phyloP scores from a whole-genome alignment of 1,140 invertebrate genomes.

The Apis laboriosa region DNA sequence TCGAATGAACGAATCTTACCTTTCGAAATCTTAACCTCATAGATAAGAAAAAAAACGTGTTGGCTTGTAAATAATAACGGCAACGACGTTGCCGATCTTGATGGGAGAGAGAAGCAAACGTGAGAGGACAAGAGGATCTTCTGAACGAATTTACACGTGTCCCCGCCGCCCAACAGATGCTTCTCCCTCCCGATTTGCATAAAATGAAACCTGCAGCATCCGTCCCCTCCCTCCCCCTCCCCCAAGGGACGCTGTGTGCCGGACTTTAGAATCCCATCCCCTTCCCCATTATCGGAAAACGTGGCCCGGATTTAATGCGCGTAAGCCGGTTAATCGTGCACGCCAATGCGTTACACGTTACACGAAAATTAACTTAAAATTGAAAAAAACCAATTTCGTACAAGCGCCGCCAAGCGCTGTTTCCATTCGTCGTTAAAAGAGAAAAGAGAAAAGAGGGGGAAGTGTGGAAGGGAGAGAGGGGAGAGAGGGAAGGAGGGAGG shows the following conservation, averaged over 20 bases:
- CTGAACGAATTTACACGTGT: constrained; percentile 61
- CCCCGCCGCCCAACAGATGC: constrained; percentile 58
- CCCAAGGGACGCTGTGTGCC: not conserved
- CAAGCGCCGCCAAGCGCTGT: too few relatives aligned
- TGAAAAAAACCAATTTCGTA: not conserved
- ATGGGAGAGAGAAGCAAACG: not conserved
- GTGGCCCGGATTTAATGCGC: constrained; percentile 41
- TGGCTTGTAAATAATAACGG: too few relatives aligned
- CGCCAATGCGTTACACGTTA: constrained; percentile 6
- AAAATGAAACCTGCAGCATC: constrained; percentile 59
- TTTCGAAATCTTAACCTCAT: too few relatives aligned
- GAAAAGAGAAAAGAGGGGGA: not conserved
- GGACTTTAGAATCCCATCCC: constrained; percentile 22
- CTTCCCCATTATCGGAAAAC: constrained; percentile 54
- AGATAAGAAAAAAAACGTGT: too few relatives aligned
- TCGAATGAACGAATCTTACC: too few relatives aligned
- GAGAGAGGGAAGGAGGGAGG: too few relatives aligned
- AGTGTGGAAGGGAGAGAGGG: too few relatives aligned
- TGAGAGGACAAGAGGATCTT: constrained; percentile 4
- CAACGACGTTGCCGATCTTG: not conserved
- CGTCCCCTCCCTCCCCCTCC: not conserved
- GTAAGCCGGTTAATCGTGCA: constrained; percentile 34
- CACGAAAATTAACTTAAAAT: constrained; percentile 33
- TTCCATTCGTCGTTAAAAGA: not conserved
- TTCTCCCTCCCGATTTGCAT: constrained; percentile 60